Conservation (phyloP, 2,888 invertebrate genomes). For the Gari tellinella region DNA sequence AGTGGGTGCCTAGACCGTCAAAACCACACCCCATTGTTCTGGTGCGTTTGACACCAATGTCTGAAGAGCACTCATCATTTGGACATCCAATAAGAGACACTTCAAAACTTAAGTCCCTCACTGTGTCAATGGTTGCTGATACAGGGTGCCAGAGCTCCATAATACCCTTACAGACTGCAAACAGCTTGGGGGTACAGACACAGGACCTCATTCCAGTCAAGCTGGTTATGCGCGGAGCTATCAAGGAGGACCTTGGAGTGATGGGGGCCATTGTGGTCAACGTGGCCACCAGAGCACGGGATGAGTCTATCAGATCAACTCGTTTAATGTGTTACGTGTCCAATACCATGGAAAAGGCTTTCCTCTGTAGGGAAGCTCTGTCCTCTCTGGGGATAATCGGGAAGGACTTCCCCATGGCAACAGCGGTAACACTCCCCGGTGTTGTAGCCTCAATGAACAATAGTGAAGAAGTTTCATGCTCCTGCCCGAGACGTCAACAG, state of each 20-base stretch:
- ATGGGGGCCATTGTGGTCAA: conserved; percentile 26
- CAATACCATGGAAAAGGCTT: conserved; percentile 27
- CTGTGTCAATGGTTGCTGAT: conserved; percentile 31
- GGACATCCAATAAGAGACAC: conserved; percentile 16
- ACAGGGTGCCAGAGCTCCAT: conserved; percentile 42
- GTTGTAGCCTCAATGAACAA: conserved; percentile 16
- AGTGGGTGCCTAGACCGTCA: conserved; percentile 29
- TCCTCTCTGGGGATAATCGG: conserved; percentile 29
- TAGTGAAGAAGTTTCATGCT: conserved; percentile 13
- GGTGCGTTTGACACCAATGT: conserved; percentile 13
- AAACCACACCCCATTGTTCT: conserved; percentile 28
- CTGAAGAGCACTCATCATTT: conserved; percentile 10
- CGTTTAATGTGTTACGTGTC: conserved; percentile 30
- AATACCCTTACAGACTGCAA: conserved; percentile 28
- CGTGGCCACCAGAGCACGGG: conserved; percentile 5
- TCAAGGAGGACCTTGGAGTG: conserved; percentile 17
- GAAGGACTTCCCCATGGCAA: conserved; percentile 5
- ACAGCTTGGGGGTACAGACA: conserved; percentile 25
- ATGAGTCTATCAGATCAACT: conserved; percentile 23
- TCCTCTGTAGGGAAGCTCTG: conserved; percentile 34
- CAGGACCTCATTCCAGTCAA: conserved; percentile 48
- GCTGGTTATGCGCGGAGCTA: conserved; percentile 47
- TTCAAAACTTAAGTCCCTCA: conserved; percentile 10
- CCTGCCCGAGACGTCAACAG: conserved; percentile 31
- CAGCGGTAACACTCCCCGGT: no score